phyloP scores from a whole-genome alignment of 1,140 invertebrate genomes.

The Hirudo medicinalis region DNA sequence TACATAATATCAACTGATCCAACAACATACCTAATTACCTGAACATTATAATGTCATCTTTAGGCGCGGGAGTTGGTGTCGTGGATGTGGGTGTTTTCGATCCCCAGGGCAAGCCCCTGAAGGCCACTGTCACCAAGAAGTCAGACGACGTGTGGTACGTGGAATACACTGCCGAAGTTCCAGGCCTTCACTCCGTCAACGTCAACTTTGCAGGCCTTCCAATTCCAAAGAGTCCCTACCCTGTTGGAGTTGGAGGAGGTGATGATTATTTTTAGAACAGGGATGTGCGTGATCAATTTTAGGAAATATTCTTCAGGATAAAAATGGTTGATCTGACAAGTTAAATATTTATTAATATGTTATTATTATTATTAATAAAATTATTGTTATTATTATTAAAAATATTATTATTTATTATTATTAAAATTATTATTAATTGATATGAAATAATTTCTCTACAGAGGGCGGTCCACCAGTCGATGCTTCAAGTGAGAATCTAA shows the following conservation, averaged over 20 bases:
- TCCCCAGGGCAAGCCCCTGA: slow-evolving; percentile 60
- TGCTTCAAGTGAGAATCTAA: slow-evolving; percentile 12
- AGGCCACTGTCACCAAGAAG: slow-evolving; percentile 32
- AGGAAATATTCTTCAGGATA: too few relatives aligned
- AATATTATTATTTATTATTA: background rate
- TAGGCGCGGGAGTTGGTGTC: slow-evolving; percentile 66
- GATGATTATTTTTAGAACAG: too few relatives aligned
- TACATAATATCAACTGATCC: background rate
- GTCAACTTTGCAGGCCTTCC: slow-evolving; percentile 69
- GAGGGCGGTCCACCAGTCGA: slow-evolving; percentile 16
- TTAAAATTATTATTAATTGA: background rate
- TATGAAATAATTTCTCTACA: background rate
- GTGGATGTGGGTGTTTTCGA: slow-evolving; percentile 73
- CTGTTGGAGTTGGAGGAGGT: slow-evolving; percentile 9
- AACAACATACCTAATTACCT: background rate
- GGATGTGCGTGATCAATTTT: too few relatives aligned
- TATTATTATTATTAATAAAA: too few relatives aligned
- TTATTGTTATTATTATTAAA: too few relatives aligned
- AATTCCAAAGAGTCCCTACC: slow-evolving; percentile 68
- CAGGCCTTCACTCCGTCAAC: slow-evolving; percentile 73
- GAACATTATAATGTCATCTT: slow-evolving; percentile 19
- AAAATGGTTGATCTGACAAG: too few relatives aligned
- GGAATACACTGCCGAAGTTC: slow-evolving; percentile 60
- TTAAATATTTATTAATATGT: too few relatives aligned
- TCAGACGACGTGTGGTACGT: slow-evolving; percentile 46